Conservation (phyloP, 2,113 vertebrate species). For the Corapipo altera region DNA sequence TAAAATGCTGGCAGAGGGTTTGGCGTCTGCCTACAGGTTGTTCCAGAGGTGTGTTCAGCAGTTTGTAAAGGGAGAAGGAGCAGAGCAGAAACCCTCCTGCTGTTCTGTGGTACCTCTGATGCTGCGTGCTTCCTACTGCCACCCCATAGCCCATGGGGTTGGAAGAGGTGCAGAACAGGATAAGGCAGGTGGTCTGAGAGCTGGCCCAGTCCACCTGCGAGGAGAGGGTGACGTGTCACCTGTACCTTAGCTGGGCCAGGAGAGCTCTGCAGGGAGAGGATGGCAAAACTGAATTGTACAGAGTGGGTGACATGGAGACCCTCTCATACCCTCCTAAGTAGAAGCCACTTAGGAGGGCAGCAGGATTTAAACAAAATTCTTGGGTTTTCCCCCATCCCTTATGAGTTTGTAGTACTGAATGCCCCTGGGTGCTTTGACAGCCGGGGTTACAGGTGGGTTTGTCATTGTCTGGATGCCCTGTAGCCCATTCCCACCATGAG, state of each 20-base stretch:
- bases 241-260: neutral
- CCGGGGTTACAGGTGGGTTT: neutral
- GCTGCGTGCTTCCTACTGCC: neutral
- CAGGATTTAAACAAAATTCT: neutral
- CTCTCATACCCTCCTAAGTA: neutral
- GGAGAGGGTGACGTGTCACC: neutral
- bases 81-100: neutral
- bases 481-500: neutral
- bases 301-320: neutral
- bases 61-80: neutral
- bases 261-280: neutral
- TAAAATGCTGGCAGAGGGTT: neutral
- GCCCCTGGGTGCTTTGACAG: neutral
- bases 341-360: neutral
- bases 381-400: neutral
- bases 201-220: rapidly evolving
- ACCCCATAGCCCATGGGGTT: neutral
- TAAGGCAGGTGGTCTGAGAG: neutral
- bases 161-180: neutral
- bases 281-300: neutral
- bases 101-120: neutral
- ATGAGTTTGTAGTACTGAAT: neutral
- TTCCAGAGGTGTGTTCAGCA: neutral
- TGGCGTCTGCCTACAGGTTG: neutral
- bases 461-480: neutral